Evolutionary conservation across 2,797 vertebrate species (phyloP), one percentile per base, ranked within the genome.

Genomic region (Anas georgica): DNA sequence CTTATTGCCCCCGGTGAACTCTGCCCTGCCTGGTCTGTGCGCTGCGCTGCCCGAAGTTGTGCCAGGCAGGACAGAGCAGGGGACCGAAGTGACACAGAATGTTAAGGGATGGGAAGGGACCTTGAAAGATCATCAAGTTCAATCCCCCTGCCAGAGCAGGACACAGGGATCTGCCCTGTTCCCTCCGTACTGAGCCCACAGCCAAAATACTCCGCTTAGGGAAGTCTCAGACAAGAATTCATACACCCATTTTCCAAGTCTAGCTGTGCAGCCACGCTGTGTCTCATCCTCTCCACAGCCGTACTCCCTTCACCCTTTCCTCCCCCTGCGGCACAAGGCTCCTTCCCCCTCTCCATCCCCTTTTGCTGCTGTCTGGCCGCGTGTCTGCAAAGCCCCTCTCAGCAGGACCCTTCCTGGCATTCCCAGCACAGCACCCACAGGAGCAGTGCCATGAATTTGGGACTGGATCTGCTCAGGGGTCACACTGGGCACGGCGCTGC

Each of bases 11-110:
- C 50, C 1, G 15, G 50, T 28, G 26, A 28, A 26, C 50, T 52
- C 45, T 43, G 67, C 29, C 48, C 58, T 62, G 37, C 59, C 54
- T 10, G 7, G 17, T 35, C 31, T 15, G 9, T 0, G 41, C 31
- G 1, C 3, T 3, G 29, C 13, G 0, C 28, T 17, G 12, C 2
- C 60, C 37, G 0, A 17, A 41, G 76, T 83, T 11, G 1, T 4
- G 64, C 13, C 50, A 11, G 0, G 0, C 70, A 12, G 79, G 67
- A 46, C 4, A 3, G 64, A 23, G 46, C 81, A 48, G 25, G n/a
- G 74, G 18, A 21, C 21, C 22, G 6, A 9, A 29, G 33, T 1
- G 39, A 20, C 1, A 0, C 48, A 25, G 23, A 25, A 46, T 12
- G 21, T 1, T 20, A 45, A 45, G 26, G 5, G 52, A 28, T 4